These are phyloP conservation scores for Spongilla lacustris DNA, from an alignment of 37 sponge, comb jelly and placozoan genomes.

Conservation along the genomic window DNA sequence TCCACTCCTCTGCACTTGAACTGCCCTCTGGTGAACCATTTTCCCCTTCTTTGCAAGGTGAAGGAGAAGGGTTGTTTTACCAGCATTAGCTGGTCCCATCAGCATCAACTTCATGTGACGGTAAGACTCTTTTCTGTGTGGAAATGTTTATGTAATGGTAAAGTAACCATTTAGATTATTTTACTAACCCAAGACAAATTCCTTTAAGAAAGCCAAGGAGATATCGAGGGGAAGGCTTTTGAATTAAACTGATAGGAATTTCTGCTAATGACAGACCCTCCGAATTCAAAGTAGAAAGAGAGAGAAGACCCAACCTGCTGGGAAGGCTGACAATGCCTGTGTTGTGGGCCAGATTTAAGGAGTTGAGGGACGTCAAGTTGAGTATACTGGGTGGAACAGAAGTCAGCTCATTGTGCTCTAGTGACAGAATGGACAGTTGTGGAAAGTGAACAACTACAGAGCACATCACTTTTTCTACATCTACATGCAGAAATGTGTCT, in stretches of 20 bases:
- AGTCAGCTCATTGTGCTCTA: conserved; percentile 42
- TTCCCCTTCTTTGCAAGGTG: conserved; percentile 64
- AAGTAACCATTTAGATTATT: neutral
- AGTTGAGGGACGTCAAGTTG: conserved; percentile 45
- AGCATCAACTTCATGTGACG: conserved; percentile 85
- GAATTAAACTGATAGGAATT: conserved; percentile 12
- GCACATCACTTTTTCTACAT: neutral
- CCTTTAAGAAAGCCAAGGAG: conserved; percentile 61
- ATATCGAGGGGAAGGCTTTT: conserved; percentile 8
- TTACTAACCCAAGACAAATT: conserved; percentile 64
- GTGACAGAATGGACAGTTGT: conserved; percentile 52
- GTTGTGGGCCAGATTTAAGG: conserved; percentile 55
- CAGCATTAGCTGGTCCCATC: conserved; percentile 73
- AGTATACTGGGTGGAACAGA: conserved; percentile 22
- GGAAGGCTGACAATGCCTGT: conserved; percentile 50
- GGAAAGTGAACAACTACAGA: conserved; percentile 38
- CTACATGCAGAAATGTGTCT: neutral
- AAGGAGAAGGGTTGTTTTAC: conserved; percentile 83
- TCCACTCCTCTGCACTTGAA: conserved; percentile 37
- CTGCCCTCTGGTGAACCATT: conserved; percentile 60
- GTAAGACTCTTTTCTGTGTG: conserved; percentile 58
- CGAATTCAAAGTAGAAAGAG: conserved; percentile 46
- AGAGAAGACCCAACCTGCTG: conserved; percentile 56
- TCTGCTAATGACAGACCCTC: conserved; percentile 51
- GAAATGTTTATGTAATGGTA: neutral